Conservation (phyloP, 2,113 vertebrate genomes). For the mouse (Mus musculus) region DNA sequence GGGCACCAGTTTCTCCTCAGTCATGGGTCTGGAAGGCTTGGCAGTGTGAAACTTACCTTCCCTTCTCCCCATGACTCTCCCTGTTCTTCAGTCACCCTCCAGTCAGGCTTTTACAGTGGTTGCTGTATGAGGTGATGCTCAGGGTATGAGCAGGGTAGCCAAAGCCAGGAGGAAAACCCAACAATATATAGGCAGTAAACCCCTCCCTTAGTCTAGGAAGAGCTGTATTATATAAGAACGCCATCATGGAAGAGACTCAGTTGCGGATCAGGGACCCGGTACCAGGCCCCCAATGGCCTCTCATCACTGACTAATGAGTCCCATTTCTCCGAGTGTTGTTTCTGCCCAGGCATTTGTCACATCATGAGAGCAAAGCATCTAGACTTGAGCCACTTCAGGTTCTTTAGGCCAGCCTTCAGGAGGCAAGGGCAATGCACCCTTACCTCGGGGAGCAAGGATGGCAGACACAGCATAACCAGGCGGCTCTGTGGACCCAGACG, state of each 20-base stretch:
- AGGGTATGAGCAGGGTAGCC: not conserved
- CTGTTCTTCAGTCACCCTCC: not conserved
- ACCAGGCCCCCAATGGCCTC: not conserved
- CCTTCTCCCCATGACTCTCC: not conserved
- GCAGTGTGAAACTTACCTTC: not conserved
- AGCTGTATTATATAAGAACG: not conserved
- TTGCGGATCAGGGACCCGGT: not conserved
- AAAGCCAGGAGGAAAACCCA: not conserved
- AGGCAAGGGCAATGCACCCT: not conserved
- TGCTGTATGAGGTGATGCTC: no score
- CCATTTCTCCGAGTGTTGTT: not conserved
- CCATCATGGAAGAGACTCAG: not conserved
- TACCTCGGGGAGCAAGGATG: not conserved
- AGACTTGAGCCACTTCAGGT: not conserved
- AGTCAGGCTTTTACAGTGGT: not conserved
- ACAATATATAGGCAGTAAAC: not conserved
- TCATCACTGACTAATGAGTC: not conserved
- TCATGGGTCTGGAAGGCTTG: not conserved
- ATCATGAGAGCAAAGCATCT: not conserved
- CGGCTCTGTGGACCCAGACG: not conserved
- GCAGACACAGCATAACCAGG: not conserved
- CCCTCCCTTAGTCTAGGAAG: not conserved
- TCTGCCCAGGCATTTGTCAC: constrained; percentile 9
- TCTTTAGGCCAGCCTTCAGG: not conserved
- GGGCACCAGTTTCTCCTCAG: constrained; percentile 48